These are phyloP conservation scores for Gadus macrocephalus DNA, from an alignment of 2,113 vertebrate species.

Conservation along the genomic window DNA sequence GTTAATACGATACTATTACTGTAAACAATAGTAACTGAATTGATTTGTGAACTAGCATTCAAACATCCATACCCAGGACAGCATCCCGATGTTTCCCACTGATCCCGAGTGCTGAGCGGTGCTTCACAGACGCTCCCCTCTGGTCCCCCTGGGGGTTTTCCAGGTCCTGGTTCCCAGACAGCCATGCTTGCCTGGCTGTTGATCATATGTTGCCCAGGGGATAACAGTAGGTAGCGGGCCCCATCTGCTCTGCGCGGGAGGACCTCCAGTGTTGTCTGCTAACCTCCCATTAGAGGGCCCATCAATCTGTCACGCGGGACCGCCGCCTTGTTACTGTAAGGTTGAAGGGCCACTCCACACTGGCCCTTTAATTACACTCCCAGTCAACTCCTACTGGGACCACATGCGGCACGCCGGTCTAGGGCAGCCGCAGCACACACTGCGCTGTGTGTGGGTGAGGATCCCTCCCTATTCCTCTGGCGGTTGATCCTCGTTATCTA, in stretches of 20 bases:
- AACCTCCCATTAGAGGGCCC: conserved; percentile 55
- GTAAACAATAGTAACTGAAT: too few relatives aligned
- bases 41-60: too few relatives aligned
- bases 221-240: conserved; percentile 26
- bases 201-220: conserved; percentile 25
- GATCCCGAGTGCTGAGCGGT: too few relatives aligned
- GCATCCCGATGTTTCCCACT: too few relatives aligned
- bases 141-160: conserved; percentile 44
- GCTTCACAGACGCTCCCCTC: too few relatives aligned
- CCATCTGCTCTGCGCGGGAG: conserved; percentile 45
- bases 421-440: conserved; percentile 27
- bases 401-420: conserved; percentile 53
- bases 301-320: conserved; percentile 65
- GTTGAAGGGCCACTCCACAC: conserved; percentile 51
- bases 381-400: conserved; percentile 62
- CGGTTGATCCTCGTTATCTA: conserved; percentile 2
- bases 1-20: too few relatives aligned
- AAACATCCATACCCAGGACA: too few relatives aligned
- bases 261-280: conserved; percentile 59
- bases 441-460: conserved; percentile 43
- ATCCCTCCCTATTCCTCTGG: conserved; percentile 18
- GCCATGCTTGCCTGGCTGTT: not conserved
- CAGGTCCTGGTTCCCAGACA: conserved; percentile 52
- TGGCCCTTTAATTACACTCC: conserved; percentile 65
- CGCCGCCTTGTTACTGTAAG: conserved; percentile 60